Conservation (phyloP, 2,888 invertebrate species). For the Cheilosia impressa region DNA sequence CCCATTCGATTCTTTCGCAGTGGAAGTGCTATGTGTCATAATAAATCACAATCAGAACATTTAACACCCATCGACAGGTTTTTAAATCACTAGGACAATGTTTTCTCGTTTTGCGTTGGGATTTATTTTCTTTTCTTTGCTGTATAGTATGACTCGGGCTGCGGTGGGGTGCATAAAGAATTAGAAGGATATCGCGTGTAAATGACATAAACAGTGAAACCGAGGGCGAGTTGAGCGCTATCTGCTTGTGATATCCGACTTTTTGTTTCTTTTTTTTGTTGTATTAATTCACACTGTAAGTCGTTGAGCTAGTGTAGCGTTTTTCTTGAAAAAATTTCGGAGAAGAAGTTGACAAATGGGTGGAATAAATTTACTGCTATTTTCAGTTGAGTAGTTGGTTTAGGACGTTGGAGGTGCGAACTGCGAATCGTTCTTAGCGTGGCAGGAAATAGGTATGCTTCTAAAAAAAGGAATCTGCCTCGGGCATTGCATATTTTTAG, state of each 20-base stretch:
- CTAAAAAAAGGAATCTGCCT: background rate
- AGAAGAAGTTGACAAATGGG: slow-evolving; percentile 42
- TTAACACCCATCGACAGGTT: slow-evolving; percentile 75
- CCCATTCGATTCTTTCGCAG: slow-evolving; percentile 30
- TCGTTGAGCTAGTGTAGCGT: background rate
- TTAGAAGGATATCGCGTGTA: slow-evolving; percentile 73
- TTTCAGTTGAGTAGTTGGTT: background rate
- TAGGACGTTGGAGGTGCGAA: background rate
- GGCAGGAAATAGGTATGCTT: no score
- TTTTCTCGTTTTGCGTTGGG: slow-evolving; percentile 31
- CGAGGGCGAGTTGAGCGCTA: slow-evolving; percentile 12
- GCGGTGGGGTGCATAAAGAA: slow-evolving; percentile 68
- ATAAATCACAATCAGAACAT: slow-evolving; percentile 75
- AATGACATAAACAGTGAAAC: slow-evolving; percentile 54
- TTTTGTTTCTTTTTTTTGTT: background rate
- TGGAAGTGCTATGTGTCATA: slow-evolving; percentile 69
- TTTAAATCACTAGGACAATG: slow-evolving; percentile 69
- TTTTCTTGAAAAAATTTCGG: background rate
- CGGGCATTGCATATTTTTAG: slow-evolving; percentile 49
- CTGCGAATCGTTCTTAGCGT: no score
- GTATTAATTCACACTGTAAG: slow-evolving; percentile 23
- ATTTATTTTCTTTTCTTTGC: slow-evolving; percentile 13
- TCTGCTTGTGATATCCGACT: slow-evolving; percentile 49
- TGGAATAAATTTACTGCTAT: slow-evolving; percentile 28
- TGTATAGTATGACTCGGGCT: background rate